Evolutionary conservation across 2,797 vertebrate species (phyloP).

Genomic region (Lemur catta): DNA sequence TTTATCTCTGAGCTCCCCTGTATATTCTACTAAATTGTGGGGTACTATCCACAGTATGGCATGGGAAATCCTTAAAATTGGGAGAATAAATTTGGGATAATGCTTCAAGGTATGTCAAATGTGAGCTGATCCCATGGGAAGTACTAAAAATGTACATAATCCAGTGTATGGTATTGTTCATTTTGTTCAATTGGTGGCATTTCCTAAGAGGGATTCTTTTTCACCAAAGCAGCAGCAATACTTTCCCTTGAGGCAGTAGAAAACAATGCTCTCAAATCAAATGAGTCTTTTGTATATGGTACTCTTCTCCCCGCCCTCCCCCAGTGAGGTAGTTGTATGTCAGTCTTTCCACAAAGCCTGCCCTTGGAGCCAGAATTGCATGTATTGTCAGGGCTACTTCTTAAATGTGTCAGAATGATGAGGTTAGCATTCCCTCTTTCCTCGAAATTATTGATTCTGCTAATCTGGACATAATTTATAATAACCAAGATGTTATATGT

Average conservation of each 20-base stretch:
- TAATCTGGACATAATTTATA: slow-evolving; percentile 18
- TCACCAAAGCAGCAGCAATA: slow-evolving; percentile 16
- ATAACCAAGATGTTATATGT: not conserved
- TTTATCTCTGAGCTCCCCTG: not conserved
- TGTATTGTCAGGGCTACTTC: slow-evolving; percentile 43
- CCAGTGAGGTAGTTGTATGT: not conserved
- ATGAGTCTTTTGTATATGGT: slow-evolving; percentile 44
- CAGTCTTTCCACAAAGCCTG: slow-evolving; percentile 47
- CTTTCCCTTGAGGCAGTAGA: not conserved
- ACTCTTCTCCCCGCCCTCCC: not conserved
- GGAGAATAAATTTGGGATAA: not conserved
- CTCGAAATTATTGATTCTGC: slow-evolving; percentile 29
- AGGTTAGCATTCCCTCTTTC: slow-evolving; percentile 1
- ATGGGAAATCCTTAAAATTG: not conserved
- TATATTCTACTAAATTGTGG: not conserved
- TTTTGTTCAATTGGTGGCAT: not conserved
- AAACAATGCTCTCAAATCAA: not conserved
- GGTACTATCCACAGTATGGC: not conserved
- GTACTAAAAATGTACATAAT: not conserved
- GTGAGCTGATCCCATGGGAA: not conserved
- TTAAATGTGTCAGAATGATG: not conserved
- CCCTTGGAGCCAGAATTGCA: slow-evolving; percentile 14
- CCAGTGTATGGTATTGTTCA: not conserved
- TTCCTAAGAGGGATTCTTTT: slow-evolving; percentile 24
- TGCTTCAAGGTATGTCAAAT: not conserved